Base-by-base conservation (phyloP, 2,113 vertebrate species). In the Macrotis lagotis region DNA sequence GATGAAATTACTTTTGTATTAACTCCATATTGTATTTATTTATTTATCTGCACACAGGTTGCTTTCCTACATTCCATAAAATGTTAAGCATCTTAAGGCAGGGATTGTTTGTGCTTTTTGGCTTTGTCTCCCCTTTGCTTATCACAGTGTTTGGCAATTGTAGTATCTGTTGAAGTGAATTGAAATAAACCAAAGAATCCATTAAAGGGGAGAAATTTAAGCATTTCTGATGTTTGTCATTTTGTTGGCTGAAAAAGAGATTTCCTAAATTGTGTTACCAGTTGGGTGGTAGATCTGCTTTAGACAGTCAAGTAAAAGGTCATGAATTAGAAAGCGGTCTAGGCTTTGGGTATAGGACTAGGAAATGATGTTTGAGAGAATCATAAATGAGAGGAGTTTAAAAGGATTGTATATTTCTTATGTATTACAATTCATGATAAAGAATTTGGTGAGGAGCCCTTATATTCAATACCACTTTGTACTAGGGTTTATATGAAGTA, bases 271-370 rank as follows among this genome's bases (percentile, higher is more conserved):
- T 93, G 5, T 90, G 96, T 91, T 92, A 97, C 50, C 3, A 8
- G 66, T 25, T 74, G 94, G 90, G 91, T 92, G 50, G 89, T 8
- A 10, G 91, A 93, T 95, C 96, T 10, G 66, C 89, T 44, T 52
- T 91, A 37, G 92, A 89, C 93, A 95, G 93, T 51, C 96, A 96
- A 92, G 94, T 96, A 96, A 96, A 97, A 97, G 92, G 59, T 96
- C 96, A 95, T 93, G 89, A 97, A 96, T 25, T 94, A 93, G 93
- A 94, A 95, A 93, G 50, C 59, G 89, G n/a, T 92, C 93, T 92
- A 92, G 91, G 89, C 90, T 49, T 90, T 55, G 93, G 50, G 59
- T 14, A 50, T 48, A 90, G 93, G 89, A 50, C 37, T 59, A 44
- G 14, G 50, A 91, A 51, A n/a, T 48, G 66, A 93, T 48, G 50